Evolutionary conservation across 1,140 invertebrate genomes (phyloP), one percentile per base, ranked within the genome.

Genomic region (Andricus grossulariae): DNA sequence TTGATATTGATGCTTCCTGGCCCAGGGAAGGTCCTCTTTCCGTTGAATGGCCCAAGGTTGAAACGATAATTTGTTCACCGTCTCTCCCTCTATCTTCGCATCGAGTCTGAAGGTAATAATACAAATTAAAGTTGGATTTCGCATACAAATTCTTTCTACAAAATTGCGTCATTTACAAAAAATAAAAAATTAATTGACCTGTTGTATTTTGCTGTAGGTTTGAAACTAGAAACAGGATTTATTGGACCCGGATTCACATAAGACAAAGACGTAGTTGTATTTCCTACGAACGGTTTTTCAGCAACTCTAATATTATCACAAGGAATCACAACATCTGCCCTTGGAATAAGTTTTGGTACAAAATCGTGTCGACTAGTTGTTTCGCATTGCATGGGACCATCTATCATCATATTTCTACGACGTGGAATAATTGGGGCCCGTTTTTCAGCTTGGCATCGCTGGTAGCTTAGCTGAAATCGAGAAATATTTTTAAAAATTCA

Each of bases 311-410:
- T 87, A 80, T 92, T 91, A 10, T 86, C 79, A 6, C 84, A 84
- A 0, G 92, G 93, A 49, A 90, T 72, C 4, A 92, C 83, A 1
- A 83, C 80, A 13, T 87, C 80, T 0, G 89, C 80, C 71, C 86
- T 88, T 11, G 89, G 88, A 49, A 89, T 87, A 0, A 92, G 91
- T 88, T 95, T 95, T 0, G 93, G 90, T 12, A 94, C 93, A 83
- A 93, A 96, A 86, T 95, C 94, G 82, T 93, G 92, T 71, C 94
- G 93, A 79, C 93, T 93, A 1, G 95, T 95, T 0, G 95, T 95
- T 77, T 94, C 90, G 55, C 93, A 93, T 86, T 95, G 93, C 92
- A 95, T 94, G 8, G 94, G 93, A 1, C 94, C 95, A 0, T 93
- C 90, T 84, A 66, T 71, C 10, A 84, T 78, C 60, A 84, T 84